Conservation (phyloP, 2,113 vertebrate species). For the Tyto alba region DNA sequence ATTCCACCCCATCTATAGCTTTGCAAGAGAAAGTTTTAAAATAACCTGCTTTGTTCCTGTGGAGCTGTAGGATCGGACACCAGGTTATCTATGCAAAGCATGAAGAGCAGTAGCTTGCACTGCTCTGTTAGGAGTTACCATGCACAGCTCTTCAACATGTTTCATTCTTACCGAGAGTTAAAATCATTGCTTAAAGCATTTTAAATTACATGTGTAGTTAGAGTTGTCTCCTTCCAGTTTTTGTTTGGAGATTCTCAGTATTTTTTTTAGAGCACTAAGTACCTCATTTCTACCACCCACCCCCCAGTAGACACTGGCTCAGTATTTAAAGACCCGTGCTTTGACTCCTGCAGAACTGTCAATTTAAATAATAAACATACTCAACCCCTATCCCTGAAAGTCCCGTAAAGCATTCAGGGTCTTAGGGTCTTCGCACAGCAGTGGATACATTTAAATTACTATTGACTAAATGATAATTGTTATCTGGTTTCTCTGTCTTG, state of each 20-base stretch:
- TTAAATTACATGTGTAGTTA: slow-evolving; percentile 21
- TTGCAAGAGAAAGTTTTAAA: slow-evolving; percentile 50
- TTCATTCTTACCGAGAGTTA: neutral
- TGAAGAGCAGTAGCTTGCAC: neutral
- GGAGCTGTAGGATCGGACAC: neutral
- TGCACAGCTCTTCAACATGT: neutral
- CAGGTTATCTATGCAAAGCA: neutral
- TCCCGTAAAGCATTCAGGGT: neutral
- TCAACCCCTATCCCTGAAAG: neutral
- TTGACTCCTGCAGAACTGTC: slow-evolving; percentile 6
- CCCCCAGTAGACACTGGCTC: neutral
- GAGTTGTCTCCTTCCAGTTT: neutral
- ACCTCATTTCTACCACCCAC: neutral
- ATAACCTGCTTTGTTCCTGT: neutral
- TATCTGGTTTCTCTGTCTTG: slow-evolving; percentile 37
- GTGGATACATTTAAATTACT: slow-evolving; percentile 51
- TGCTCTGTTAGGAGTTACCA: neutral
- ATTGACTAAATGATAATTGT: slow-evolving; percentile 57
- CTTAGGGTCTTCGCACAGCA: neutral
- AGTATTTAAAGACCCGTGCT: neutral
- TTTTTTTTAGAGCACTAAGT: neutral
- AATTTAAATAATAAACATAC: neutral
- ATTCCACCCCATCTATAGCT: neutral
- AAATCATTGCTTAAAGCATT: slow-evolving; percentile 2
- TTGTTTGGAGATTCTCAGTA: neutral